These are phyloP conservation scores for Synergus gifuensis DNA, from an alignment of 2,888 invertebrate species.

Conservation along the genomic window DNA sequence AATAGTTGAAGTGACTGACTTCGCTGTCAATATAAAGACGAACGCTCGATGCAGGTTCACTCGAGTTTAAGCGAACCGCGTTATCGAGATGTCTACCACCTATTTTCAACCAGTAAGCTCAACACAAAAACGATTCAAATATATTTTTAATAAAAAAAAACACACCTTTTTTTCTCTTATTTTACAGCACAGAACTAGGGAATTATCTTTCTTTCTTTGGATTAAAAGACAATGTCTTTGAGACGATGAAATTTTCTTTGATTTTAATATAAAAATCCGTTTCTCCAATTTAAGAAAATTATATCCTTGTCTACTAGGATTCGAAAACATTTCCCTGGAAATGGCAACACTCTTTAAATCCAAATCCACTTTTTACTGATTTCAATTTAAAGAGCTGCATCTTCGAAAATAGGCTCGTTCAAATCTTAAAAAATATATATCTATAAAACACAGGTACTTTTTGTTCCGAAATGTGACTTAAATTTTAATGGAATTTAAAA, in stretches of 20 bases:
- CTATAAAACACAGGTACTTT: too few relatives aligned
- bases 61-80: not conserved
- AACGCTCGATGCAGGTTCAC: not conserved
- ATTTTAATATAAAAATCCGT: not conserved
- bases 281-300: too few relatives aligned
- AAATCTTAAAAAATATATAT: too few relatives aligned
- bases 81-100: not conserved
- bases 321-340: not conserved
- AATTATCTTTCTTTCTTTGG: not conserved
- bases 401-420: too few relatives aligned
- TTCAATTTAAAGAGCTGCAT: too few relatives aligned
- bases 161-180: not conserved
- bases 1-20: constrained; percentile 9
- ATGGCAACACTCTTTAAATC: not conserved
- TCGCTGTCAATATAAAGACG: constrained; percentile 1
- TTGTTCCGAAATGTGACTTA: too few relatives aligned
- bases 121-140: not conserved
- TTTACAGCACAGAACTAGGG: not conserved
- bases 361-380: too few relatives aligned
- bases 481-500: too few relatives aligned
- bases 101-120: not conserved
- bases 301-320: too few relatives aligned
- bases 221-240: not conserved
- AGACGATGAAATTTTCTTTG: not conserved
- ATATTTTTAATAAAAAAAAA: not conserved